A percentile compares a stretch with the other conserved stretches of the same genome.
These are phyloP conservation scores for Stegana nigrithorax DNA, from an alignment of 2,888 invertebrate genomes.

Conservation along the genomic window DNA sequence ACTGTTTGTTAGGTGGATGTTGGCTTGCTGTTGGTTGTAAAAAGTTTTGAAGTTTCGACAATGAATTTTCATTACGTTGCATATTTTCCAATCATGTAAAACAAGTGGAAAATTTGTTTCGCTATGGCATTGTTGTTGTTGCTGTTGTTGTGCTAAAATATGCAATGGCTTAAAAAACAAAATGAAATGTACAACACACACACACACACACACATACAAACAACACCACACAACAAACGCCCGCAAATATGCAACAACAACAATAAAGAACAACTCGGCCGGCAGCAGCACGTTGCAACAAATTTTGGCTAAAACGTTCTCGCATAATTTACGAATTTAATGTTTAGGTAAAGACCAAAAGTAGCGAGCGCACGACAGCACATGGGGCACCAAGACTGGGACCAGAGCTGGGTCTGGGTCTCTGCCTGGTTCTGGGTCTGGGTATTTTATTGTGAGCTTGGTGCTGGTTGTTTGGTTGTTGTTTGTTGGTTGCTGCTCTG, in stretches of 20 bases:
- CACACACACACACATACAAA: neutral
- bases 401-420: neutral
- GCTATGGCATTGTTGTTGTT: constrained; percentile 9
- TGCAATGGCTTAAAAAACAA: constrained; percentile 10
- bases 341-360: constrained; percentile 31
- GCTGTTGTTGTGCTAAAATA: constrained; percentile 31
- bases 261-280: neutral
- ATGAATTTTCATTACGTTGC: constrained; percentile 56
- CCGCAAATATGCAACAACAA: constrained; percentile 2
- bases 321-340: constrained; percentile 12
- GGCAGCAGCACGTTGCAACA: neutral
- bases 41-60: constrained; percentile 26
- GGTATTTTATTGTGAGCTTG: neutral
- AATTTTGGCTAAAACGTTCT: neutral
- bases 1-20: neutral
- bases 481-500: neutral
- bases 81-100: constrained; percentile 49
- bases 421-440: neutral
- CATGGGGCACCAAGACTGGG: constrained; percentile 28
- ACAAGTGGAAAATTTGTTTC: constrained; percentile 48
- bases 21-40: too few species aligned
- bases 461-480: constrained; percentile 1
- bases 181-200: neutral
- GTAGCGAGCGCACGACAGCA: constrained; percentile 17
- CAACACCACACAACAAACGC: neutral